These are phyloP conservation scores for Donacobius atricapilla DNA, from an alignment of 2,113 vertebrate genomes.

Conservation along the genomic window DNA sequence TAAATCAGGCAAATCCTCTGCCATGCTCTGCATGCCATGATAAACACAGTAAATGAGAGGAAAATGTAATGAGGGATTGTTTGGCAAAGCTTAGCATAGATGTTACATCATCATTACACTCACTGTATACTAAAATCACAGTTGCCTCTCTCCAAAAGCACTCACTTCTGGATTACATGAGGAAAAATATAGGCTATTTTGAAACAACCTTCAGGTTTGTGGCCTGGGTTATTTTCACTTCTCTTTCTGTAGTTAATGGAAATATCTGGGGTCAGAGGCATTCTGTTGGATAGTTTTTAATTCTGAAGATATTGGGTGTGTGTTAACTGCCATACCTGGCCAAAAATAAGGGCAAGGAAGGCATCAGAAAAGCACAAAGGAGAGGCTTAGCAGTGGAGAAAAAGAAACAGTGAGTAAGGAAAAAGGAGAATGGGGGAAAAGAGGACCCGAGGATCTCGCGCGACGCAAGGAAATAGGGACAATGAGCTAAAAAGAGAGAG, in stretches of 20 bases:
- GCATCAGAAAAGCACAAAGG: neutral
- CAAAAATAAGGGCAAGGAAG: neutral
- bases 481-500: neutral
- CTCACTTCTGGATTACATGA: neutral
- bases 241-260: neutral
- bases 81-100: neutral
- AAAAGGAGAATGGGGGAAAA: neutral
- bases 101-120: neutral
- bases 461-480: neutral
- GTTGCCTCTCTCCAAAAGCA: neutral
- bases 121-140: neutral
- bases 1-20: constrained; percentile 22
- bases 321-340: neutral
- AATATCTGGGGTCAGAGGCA: neutral
- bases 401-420: neutral
- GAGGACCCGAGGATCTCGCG: neutral
- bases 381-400: neutral
- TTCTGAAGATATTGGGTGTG: neutral
- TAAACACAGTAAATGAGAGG: constrained; percentile 12
- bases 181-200: neutral
- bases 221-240: neutral
- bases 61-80: constrained; percentile 18
- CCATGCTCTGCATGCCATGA: neutral
- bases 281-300: neutral
- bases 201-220: neutral